Evolutionary conservation across 2,888 invertebrate species (phyloP).

Genomic region (Leucophenga montana): DNA sequence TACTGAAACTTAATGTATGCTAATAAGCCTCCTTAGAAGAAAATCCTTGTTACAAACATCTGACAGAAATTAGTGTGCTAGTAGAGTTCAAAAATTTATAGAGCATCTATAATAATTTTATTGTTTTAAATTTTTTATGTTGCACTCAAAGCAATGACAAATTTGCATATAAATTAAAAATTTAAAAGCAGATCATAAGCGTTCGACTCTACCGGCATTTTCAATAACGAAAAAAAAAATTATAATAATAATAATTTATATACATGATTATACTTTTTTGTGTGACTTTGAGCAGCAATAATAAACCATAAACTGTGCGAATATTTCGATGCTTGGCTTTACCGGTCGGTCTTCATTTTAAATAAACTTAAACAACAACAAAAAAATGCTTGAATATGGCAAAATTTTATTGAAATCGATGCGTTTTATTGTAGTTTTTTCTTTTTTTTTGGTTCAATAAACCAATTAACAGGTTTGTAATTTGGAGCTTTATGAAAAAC

Average conservation of each 20-base stretch:
- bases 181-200: no score
- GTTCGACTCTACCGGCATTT: neutral
- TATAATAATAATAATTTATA: neutral
- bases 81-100: no score
- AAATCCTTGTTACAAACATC: no score
- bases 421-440: neutral
- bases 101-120: no score
- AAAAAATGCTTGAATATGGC: neutral
- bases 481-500: constrained; percentile 45
- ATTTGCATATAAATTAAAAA: no score
- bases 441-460: constrained; percentile 20
- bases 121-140: no score
- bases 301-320: neutral
- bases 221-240: neutral
- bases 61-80: no score
- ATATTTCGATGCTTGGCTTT: neutral
- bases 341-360: neutral
- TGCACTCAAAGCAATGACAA: no score
- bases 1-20: no score
- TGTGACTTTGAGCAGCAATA: neutral
- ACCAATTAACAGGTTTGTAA: constrained; percentile 41
- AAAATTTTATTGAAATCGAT: neutral
- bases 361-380: neutral
- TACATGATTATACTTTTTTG: neutral
- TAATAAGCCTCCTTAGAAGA: no score